Base-by-base conservation (phyloP, 2,797 vertebrate genomes). In the Galagoides demidoff region DNA sequence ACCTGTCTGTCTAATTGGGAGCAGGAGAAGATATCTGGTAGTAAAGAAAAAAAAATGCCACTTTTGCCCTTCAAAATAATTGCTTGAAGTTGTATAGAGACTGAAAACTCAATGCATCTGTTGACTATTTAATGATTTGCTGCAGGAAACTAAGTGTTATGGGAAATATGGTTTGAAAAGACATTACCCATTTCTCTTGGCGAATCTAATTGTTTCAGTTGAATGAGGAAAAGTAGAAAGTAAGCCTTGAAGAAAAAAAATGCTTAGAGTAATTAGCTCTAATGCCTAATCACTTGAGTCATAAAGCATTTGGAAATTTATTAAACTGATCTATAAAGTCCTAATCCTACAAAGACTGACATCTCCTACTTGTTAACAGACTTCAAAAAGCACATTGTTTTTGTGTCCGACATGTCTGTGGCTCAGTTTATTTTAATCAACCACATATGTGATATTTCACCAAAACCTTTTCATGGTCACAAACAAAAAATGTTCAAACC, bases 21-120 rank as follows among this genome's bases (percentile, higher is more conserved):
- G 43, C 39, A 92, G 23, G 52, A 92, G 90, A 82, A 82, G 76
- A 95, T 94, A 96, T 96, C 88, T 70, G 82, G 31, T 86, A 96
- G 93, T 68, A 98, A 92, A 55, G 94, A 11, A 29, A 66, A 25
- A 95, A 92, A 52, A 84, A 96, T 89, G 19, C 64, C 95, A 93
- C 89, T 96, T 98, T 98, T 98, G 77, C 20, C 76, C 96, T 98
- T 98, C 95, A 97, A 95, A 98, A 97, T 91, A 96, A 98, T 97
- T 97, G 64, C 43, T 95, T 95, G 81, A 96, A 97, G 81, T 92
- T 95, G 90, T 97, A 76, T 95, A 79, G 94, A 98, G 96, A 92
- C 64, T 89, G 89, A 97, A 98, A 98, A 31, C 61, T 96, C 96
- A 98, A 96, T 97, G 92, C 82, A 95, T 98, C 97, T 98, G 95